Evolutionary conservation across 2,113 vertebrate species (phyloP), one percentile per base, ranked within the genome.

Genomic region (Cyanistes caeruleus): DNA sequence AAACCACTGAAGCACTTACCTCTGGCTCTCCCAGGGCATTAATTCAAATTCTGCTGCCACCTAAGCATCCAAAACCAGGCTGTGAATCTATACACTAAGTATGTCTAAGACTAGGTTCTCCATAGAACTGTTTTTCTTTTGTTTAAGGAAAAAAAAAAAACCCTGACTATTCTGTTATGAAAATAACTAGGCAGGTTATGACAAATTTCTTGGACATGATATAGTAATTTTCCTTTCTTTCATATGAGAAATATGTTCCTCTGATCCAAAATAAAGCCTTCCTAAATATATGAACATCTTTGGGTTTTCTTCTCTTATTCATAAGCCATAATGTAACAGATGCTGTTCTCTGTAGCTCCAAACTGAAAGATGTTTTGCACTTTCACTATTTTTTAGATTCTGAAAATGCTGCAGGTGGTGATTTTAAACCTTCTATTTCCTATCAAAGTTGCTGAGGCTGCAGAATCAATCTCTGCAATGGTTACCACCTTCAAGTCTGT

Each of bases 381-480:
- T 92, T 83, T 75, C 15, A 19, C 27, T 76, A 33, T 84, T 84
- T 93, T 95, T 94, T 44, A 80, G 43, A 84, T 75, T 89, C 76
- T 84, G 41, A 84, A 93, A 94, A 70, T 78, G 72, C 82, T 94
- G 76, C 79, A 84, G 52, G 30, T 80, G 48, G 39, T 80, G 35
- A 92, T 88, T 94, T 90, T 59, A 84, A 92, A 92, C 13, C 35
- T 92, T 43, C 33, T 74, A 60, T 76, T 95, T 85, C 69, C 43
- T 90, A 63, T 74, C 68, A 52, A 88, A 95, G 76, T 39, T 80
- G 87, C 65, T 94, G 87, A 95, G 37, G 28, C 72, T 90, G 80
- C 60, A 68, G 41, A 92, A 81, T 81, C 56, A 81, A 20, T 67
- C 75, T 92, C 92, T 81, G 64, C 64, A 72, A 77, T 48, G 52